Percentiles rank a stretch among this genome's conserved stretches.
These are phyloP conservation scores for Epistrophe grossulariae DNA, from an alignment of 2,888 invertebrate species.

Conservation along the genomic window DNA sequence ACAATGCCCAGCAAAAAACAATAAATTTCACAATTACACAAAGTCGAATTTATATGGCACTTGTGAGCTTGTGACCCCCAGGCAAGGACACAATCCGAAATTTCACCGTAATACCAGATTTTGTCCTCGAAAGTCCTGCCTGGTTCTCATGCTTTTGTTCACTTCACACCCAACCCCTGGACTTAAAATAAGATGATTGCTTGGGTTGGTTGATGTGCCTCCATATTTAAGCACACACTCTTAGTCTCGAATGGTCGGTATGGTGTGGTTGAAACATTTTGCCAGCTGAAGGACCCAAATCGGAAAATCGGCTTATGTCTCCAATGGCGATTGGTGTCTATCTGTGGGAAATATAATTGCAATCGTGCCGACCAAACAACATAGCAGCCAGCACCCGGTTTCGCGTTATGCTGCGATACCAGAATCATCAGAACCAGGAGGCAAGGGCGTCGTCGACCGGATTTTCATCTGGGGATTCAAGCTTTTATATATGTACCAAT, in stretches of 20 bases:
- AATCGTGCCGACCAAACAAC: conserved; percentile 59
- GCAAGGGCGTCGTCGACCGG: conserved; percentile 48
- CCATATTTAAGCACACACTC: conserved; percentile 48
- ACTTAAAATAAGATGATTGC: conserved; percentile 75
- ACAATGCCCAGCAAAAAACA: conserved; percentile 70
- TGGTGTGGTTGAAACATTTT: conserved; percentile 54
- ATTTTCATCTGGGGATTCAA: conserved; percentile 53
- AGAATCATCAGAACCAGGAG: conserved; percentile 43
- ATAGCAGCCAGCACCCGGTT: conserved; percentile 65
- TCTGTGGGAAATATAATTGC: conserved; percentile 70
- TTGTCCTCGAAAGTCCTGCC: conserved; percentile 56
- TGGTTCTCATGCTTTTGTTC: conserved; percentile 23
- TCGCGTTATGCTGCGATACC: conserved; percentile 68
- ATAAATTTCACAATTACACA: conserved; percentile 81
- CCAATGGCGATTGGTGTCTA: conserved; percentile 77
- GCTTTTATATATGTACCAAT: conserved; percentile 31
- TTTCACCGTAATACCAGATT: conserved; percentile 70
- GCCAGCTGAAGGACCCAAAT: conserved; percentile 74
- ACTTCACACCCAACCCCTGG: conserved; percentile 30
- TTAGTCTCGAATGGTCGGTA: conserved; percentile 35
- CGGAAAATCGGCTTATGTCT: conserved; percentile 83
- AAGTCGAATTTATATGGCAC: conserved; percentile 82
- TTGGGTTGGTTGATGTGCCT: conserved; percentile 58
- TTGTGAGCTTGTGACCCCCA: conserved; percentile 82
- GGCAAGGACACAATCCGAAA: conserved; percentile 70